Evolutionary conservation across 2,888 invertebrate genomes (phyloP).

Genomic region (Helleia helle): DNA sequence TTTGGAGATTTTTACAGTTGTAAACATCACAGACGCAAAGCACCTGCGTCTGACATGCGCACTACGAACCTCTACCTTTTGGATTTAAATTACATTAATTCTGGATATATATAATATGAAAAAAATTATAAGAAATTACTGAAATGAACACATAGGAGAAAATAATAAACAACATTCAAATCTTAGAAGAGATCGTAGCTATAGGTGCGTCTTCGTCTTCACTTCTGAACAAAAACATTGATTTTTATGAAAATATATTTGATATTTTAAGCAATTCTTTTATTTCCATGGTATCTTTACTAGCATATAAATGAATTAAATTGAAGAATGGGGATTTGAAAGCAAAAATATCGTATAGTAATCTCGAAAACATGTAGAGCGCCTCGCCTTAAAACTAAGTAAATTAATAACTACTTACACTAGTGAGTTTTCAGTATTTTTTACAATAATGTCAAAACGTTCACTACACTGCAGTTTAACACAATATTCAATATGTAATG

Average conservation of each 20-base stretch:
- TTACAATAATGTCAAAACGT: constrained; percentile 27
- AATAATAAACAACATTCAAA: too few relatives aligned
- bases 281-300: too few relatives aligned
- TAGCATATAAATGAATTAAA: too few relatives aligned
- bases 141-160: too few relatives aligned
- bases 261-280: not conserved
- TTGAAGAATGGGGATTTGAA: too few relatives aligned
- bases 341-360: not conserved
- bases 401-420: constrained; percentile 41
- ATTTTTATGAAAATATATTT: constrained; percentile 6
- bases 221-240: constrained; percentile 13
- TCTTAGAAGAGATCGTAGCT: not conserved
- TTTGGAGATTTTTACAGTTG: constrained; percentile 6
- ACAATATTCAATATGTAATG: constrained; percentile 22
- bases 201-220: too few relatives aligned
- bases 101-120: too few relatives aligned
- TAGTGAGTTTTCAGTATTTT: constrained; percentile 27
- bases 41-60: constrained; percentile 26
- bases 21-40: constrained; percentile 27
- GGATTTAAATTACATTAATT: constrained; percentile 39
- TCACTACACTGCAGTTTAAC: constrained; percentile 33
- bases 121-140: too few relatives aligned
- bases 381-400: not conserved
- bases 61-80: constrained; percentile 24
- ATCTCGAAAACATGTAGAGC: not conserved